Conservation (phyloP, 2,797 vertebrate genomes). For the Myotis findleyi region DNA sequence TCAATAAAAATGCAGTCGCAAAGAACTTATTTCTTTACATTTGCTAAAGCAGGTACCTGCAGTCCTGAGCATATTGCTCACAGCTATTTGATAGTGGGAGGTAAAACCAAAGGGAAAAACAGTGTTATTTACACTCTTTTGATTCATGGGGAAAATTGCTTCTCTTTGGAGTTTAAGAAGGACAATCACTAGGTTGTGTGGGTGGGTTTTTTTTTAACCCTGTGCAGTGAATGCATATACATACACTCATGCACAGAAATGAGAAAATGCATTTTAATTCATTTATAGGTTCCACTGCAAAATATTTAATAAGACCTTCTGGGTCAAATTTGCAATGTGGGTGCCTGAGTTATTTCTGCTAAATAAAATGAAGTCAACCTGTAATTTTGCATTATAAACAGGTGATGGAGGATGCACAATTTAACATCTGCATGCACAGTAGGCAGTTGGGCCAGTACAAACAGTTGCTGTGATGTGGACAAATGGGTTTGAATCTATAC, state of each 20-base stretch:
- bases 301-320: constrained; percentile 59
- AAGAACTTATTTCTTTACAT: constrained; percentile 45
- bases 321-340: constrained; percentile 54
- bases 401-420: neutral
- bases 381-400: constrained; percentile 71
- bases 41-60: neutral
- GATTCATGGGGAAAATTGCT: constrained; percentile 48
- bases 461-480: constrained; percentile 12
- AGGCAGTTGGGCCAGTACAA: constrained; percentile 21
- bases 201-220: neutral
- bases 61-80: neutral
- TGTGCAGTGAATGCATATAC: neutral
- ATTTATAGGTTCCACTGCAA: neutral
- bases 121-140: constrained; percentile 33
- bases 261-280: constrained; percentile 55
- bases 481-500: constrained; percentile 31
- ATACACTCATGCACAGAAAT: neutral
- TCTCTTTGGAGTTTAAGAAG: neutral
- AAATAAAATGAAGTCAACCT: constrained; percentile 65
- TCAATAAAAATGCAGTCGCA: constrained; percentile 45
- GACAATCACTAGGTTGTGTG: neutral
- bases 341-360: constrained; percentile 51
- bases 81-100: constrained; percentile 6
- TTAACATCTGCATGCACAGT: constrained; percentile 55
- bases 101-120: constrained; percentile 34